Base-by-base conservation (phyloP, 2,888 invertebrate species). In the Strigamia maritima region DNA sequence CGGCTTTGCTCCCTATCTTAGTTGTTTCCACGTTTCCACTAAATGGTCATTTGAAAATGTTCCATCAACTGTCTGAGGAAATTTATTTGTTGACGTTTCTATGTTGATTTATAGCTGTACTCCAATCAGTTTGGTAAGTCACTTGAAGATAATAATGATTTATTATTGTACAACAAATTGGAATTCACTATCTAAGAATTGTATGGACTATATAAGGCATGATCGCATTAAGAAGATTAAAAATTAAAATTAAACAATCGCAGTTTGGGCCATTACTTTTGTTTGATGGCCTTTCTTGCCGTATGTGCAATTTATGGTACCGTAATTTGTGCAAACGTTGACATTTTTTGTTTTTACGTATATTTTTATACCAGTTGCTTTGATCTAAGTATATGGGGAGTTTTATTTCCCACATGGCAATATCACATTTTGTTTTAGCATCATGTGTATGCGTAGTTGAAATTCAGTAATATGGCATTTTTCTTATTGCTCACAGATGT, bases 41-140 rank as follows among this genome's bases (percentile, higher is more conserved):
- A 70, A 70, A 28, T 70, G 70, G 28, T 70, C 28, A 28, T 70
- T 70, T 70, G 70, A 70, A 70, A 70, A 70, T 70, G 70, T 14
- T 26, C n/a, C 70, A 28, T 70, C 28, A 26, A 70, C 14, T 28
- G 16, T 22, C 19, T 54, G 26, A 1, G 26, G 2, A 26, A 70
- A 70, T 54, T 54, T 54, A 54, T 54, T 54, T 54, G 54, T 54
- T 54, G 54, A 54, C 54, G 54, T 19, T 54, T 54, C 54, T 54
- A 1, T 44, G 16, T 54, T 54, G 54, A 54, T 54, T 16, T 54
- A 54, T 44, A 44, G 44, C n/a, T n/a, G 44, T n/a, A n/a, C n/a
- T 44, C 44, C 44, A 16, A 44, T 44, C 44, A 44, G 16, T 44
- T 0, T 44, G 44, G 54, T 54, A 54, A 54, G 54, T 54, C 54